phyloP scores from a whole-genome alignment of 2,797 vertebrate species.

The Tympanoctomys barrerae region DNA sequence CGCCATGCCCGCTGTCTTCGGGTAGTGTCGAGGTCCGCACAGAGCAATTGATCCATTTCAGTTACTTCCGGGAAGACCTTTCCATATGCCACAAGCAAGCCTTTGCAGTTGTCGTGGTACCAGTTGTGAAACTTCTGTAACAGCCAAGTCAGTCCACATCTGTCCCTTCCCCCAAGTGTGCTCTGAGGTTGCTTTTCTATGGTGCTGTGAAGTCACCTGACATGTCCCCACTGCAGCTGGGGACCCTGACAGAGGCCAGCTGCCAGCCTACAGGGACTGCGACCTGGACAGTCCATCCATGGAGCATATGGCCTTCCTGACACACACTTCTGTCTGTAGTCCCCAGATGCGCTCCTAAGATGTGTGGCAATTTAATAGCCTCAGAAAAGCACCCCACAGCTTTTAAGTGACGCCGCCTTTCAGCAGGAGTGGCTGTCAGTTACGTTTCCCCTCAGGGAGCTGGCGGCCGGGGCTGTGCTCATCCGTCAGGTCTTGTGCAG shows the following conservation, averaged over 20 bases:
- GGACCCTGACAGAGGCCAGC: slow-evolving; percentile 34
- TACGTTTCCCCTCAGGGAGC: background rate
- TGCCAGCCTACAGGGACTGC: background rate
- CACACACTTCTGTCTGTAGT: slow-evolving; percentile 1
- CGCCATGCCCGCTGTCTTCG: slow-evolving; percentile 39
- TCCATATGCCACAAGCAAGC: background rate
- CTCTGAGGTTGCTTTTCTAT: slow-evolving; percentile 46
- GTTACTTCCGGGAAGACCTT: background rate
- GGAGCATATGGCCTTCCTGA: slow-evolving; percentile 61
- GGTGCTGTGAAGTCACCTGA: slow-evolving; percentile 76
- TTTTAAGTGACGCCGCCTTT: slow-evolving; percentile 20
- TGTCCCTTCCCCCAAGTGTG: background rate
- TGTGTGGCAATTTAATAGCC: background rate
- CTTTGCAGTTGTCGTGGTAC: background rate
- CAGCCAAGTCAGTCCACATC: background rate
- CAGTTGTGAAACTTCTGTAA: background rate
- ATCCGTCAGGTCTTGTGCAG: background rate
- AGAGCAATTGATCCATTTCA: slow-evolving; percentile 14
- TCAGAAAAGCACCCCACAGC: slow-evolving; percentile 24
- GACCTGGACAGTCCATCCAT: slow-evolving; percentile 29
- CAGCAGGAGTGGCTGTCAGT: background rate
- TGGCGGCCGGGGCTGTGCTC: background rate
- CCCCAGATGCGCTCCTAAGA: background rate
- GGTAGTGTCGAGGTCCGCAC: slow-evolving; percentile 16
- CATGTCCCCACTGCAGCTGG: background rate